These are phyloP conservation scores for Platysternon megacephalum DNA, from an alignment of 2,113 vertebrate genomes.

Conservation along the genomic window DNA sequence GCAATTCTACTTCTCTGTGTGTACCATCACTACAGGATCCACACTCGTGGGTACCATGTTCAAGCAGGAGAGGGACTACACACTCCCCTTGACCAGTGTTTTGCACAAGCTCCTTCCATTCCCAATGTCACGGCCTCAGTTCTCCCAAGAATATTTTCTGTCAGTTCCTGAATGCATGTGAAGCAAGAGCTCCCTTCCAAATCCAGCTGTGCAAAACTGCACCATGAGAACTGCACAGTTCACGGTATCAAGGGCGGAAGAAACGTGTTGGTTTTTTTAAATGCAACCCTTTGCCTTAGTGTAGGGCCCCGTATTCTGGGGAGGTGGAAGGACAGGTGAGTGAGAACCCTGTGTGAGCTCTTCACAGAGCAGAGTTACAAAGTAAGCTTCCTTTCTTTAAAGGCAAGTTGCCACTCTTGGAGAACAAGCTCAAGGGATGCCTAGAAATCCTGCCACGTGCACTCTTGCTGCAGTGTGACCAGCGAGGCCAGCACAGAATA, in stretches of 20 bases:
- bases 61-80: neutral
- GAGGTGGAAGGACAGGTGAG: neutral
- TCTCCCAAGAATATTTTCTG: neutral
- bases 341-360: neutral
- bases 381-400: neutral
- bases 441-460: neutral
- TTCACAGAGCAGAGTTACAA: neutral
- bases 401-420: neutral
- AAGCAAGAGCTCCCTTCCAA: neutral
- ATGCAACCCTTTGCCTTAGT: neutral
- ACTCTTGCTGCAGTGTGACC: neutral
- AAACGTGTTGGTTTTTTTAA: neutral
- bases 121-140: neutral
- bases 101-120: neutral
- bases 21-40: neutral
- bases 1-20: neutral
- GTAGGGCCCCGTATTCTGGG: neutral
- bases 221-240: neutral
- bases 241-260: neutral
- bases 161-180: neutral
- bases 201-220: neutral
- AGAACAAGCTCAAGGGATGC: neutral
- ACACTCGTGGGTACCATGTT: neutral
- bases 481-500: neutral
- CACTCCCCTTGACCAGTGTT: neutral